These are phyloP conservation scores for Sinocyclocheilus anshuiensis DNA, from an alignment of 2,113 vertebrate species.

Conservation along the genomic window DNA sequence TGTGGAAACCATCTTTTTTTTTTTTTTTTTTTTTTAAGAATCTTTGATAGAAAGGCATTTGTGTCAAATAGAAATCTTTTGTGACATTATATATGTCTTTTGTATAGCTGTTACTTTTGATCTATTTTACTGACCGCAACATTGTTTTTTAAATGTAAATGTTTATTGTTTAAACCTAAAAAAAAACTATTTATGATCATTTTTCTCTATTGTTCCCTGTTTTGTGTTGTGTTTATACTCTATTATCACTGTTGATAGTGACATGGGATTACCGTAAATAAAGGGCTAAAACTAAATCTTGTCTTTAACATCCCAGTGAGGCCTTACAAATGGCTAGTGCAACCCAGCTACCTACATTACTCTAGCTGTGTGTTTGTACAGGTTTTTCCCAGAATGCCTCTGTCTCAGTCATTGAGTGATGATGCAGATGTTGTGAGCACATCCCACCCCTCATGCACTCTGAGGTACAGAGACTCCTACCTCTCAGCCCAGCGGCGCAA, in stretches of 20 bases:
- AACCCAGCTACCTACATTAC: neutral
- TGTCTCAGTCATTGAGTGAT: conserved; percentile 21
- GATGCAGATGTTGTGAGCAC: conserved; percentile 56
- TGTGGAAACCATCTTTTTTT: too few relatives aligned
- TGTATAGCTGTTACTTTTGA: neutral
- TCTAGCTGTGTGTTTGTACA: neutral
- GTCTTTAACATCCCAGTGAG: neutral
- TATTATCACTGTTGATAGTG: neutral
- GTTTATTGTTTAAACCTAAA: neutral
- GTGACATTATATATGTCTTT: neutral
- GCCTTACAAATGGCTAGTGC: neutral
- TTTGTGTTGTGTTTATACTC: neutral
- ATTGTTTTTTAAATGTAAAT: neutral
- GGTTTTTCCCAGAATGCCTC: neutral
- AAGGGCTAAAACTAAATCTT: neutral
- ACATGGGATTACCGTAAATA: too few relatives aligned
- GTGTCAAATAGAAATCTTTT: neutral
- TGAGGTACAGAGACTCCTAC: conserved; percentile 82
- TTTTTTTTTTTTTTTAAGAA: neutral
- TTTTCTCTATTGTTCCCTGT: neutral
- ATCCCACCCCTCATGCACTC: conserved; percentile 26
- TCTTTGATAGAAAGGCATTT: neutral
- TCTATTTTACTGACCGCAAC: neutral
- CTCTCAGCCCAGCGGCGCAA: conserved; percentile 81
- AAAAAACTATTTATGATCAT: neutral